Evolutionary conservation across 2,888 invertebrate species (phyloP), one percentile per base, ranked within the genome.

Genomic region (Noctua janthina): DNA sequence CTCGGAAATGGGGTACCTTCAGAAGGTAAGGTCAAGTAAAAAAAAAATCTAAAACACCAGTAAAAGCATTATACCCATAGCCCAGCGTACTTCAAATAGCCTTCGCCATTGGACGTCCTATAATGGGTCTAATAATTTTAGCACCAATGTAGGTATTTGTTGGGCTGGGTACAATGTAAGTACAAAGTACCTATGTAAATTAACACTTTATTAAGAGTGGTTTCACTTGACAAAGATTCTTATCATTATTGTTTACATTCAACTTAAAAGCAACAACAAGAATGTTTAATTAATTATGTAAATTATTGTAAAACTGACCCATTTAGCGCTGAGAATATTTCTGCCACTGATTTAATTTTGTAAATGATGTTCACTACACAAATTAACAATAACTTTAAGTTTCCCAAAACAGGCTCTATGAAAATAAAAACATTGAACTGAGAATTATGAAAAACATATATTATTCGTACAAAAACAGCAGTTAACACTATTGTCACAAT

Each of bases 211-310:
- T 35, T 17, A 35, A 20, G 10, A 84, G 35, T 67, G 20, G 46
- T 59, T 66, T 70, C 13, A 82, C 69, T 29, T 54, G 10, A 79
- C 39, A 79, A 59, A 51, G 20, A 82, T 66, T 23, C 20, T 59
- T 81, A 84, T 59, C 23, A 59, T 71, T 71, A 71, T 23, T 72
- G 51, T 76, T 82, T 8, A n/a, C 39, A 39, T 49, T 46, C 56
- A 82, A 51, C 51, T 43, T 29, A 69, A 66, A 84, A 70, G 20
- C 51, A 39, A 78, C 59, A 17, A 69, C 46, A 39, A 51, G 56
- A 67, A 59, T 62, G 8, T 78, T 29, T n/a, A 39, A 54, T 78
- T 69, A 62, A 39, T n/a, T 69, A 68, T 46, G 46, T 54, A 78
- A 78, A 62, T 68, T 2, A 29, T 62, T 54, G 10, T n/a, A 39